A percentile compares a stretch with the other conserved stretches of the same genome.
These are phyloP conservation scores for Boloria euphrosyne DNA, from an alignment of 2,888 invertebrate species.

Conservation along the genomic window DNA sequence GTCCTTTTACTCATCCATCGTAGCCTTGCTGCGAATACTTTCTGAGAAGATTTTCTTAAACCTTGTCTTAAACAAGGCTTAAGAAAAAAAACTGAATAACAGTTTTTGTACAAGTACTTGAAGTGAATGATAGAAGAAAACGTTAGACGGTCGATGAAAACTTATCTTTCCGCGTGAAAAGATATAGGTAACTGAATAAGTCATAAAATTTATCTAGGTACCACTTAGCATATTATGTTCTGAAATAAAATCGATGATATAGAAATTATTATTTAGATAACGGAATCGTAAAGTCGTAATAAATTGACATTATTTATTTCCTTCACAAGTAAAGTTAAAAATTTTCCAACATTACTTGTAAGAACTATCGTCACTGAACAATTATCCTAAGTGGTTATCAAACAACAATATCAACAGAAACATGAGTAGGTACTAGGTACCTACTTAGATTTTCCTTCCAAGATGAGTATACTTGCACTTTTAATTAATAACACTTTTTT, in stretches of 20 bases:
- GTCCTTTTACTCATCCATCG: conserved; percentile 16
- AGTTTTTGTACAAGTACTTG: neutral
- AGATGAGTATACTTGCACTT: neutral
- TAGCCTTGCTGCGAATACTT: conserved; percentile 6
- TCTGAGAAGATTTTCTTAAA: conserved; percentile 6
- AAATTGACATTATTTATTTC: conserved; percentile 13
- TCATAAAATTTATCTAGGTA: conserved; percentile 10
- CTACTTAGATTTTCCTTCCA: neutral
- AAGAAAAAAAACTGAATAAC: too few species aligned
- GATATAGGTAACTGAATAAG: neutral
- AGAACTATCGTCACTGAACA: neutral
- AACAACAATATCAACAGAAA: neutral
- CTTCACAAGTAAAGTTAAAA: conserved; percentile 16
- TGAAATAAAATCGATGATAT: conserved; percentile 4
- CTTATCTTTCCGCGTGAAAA: neutral
- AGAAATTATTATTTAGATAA: conserved; percentile 24
- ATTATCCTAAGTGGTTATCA: conserved; percentile 6
- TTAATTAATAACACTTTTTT: too few species aligned
- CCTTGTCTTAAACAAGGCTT: too few species aligned
- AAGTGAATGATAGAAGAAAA: neutral
- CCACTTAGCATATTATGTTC: neutral
- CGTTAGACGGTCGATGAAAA: neutral
- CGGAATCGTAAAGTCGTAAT: conserved; percentile 16
- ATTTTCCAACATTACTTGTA: conserved; percentile 16
- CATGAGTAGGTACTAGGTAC: neutral